Conservation (phyloP, 2,888 invertebrate genomes). For the Hydrotaea cyrtoneurina region DNA sequence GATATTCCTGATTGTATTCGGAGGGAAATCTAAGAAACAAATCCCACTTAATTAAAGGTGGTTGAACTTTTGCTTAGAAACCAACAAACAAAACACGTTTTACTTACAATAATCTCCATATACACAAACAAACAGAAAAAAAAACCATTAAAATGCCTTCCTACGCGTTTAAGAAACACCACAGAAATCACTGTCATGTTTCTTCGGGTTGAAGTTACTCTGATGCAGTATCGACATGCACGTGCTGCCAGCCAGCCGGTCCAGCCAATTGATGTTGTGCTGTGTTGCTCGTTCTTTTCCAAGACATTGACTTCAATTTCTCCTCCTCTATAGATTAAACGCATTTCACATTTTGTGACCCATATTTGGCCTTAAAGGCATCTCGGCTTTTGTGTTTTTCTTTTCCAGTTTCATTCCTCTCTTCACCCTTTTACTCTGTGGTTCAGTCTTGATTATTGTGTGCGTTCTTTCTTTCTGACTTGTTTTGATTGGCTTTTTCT, state of each 20-base stretch:
- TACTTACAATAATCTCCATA: background rate
- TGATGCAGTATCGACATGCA: background rate
- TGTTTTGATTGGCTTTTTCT: no score
- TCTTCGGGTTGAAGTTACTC: background rate
- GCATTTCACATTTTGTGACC: conserved; percentile 61
- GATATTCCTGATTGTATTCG: no score
- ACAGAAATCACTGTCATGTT: conserved; percentile 30
- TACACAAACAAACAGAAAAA: background rate
- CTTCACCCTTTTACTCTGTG: no score
- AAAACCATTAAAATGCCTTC: conserved; percentile 7
- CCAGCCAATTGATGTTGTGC: conserved; percentile 22
- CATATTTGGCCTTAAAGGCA: conserved; percentile 52
- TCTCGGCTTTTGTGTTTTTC: conserved; percentile 30
- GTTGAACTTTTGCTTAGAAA: background rate
- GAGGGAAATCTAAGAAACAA: no score
- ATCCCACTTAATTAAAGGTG: no score
- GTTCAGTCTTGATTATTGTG: no score
- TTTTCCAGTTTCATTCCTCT: background rate
- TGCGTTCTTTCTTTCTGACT: no score
- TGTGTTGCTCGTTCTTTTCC: background rate
- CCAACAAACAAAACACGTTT: background rate
- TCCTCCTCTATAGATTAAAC: conserved; percentile 39
- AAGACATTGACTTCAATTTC: conserved; percentile 34
- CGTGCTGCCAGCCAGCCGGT: conserved; percentile 15
- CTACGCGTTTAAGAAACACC: background rate